Percentiles rank a stretch among this genome's conserved stretches.
Evolutionary conservation across 1,140 invertebrate genomes (phyloP).

Genomic region (Achroia grisella): DNA sequence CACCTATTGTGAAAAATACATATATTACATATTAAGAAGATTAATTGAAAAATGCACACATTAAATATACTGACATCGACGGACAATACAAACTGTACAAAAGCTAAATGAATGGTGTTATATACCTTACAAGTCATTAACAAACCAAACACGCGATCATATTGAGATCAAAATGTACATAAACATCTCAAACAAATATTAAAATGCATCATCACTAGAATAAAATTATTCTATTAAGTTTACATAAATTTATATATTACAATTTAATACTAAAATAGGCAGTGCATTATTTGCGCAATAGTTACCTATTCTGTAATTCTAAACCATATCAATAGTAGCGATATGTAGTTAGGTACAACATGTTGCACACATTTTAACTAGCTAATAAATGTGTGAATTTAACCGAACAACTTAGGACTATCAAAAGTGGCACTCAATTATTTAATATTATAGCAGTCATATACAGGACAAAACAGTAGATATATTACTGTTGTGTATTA

Average conservation of each 20-base stretch:
- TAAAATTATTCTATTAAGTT: slow-evolving; percentile 41
- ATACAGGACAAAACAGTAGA: not conserved
- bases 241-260: slow-evolving; percentile 20
- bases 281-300: slow-evolving; percentile 62
- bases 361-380: slow-evolving; percentile 3
- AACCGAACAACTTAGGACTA: not conserved
- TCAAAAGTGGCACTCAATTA: slow-evolving; percentile 7
- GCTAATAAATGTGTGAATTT: slow-evolving; percentile 1
- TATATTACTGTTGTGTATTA: too few relatives aligned
- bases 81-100: slow-evolving; percentile 62
- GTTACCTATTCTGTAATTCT: slow-evolving; percentile 26
- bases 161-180: slow-evolving; percentile 73
- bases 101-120: slow-evolving; percentile 71
- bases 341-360: slow-evolving; percentile 55
- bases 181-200: slow-evolving; percentile 34
- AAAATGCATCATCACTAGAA: slow-evolving; percentile 30
- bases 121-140: slow-evolving; percentile 67
- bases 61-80: slow-evolving; percentile 29
- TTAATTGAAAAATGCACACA: too few relatives aligned
- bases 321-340: slow-evolving; percentile 38
- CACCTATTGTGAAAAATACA: too few relatives aligned
- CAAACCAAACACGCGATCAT: slow-evolving; percentile 64
- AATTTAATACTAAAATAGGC: slow-evolving; percentile 57
- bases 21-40: too few relatives aligned
- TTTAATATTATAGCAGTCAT: slow-evolving; percentile 1